These are phyloP conservation scores for Pyralis farinalis DNA, from an alignment of 2,888 invertebrate genomes.

Conservation along the genomic window DNA sequence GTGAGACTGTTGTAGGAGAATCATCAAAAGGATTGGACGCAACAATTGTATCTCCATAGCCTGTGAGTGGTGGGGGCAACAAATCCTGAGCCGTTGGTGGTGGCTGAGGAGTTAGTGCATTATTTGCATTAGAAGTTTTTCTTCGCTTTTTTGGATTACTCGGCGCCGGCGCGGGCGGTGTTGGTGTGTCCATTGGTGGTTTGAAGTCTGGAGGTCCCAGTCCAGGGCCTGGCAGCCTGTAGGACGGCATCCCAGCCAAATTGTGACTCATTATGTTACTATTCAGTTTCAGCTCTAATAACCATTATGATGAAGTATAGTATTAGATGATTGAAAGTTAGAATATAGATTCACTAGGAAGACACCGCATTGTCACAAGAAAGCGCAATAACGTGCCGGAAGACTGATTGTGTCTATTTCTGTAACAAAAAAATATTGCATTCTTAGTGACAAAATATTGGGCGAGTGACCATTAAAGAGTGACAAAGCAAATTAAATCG, in stretches of 20 bases:
- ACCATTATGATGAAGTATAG: slow-evolving; percentile 57
- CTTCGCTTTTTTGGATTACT: slow-evolving; percentile 93
- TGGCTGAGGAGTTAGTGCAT: slow-evolving; percentile 83
- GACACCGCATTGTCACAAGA: slow-evolving; percentile 67
- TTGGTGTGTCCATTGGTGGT: slow-evolving; percentile 85
- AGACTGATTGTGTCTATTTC: slow-evolving; percentile 70
- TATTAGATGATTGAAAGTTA: slow-evolving; percentile 38
- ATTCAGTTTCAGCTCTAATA: slow-evolving; percentile 57
- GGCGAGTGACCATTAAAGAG: slow-evolving; percentile 6
- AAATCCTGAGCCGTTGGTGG: slow-evolving; percentile 89
- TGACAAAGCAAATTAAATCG: slow-evolving; percentile 5
- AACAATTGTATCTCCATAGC: slow-evolving; percentile 95
- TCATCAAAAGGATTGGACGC: slow-evolving; percentile 98
- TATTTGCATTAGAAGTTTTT: slow-evolving; percentile 88
- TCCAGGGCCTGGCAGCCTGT: slow-evolving; percentile 87
- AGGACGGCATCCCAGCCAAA: slow-evolving; percentile 90
- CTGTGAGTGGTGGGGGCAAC: slow-evolving; percentile 91
- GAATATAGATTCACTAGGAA: slow-evolving; percentile 48
- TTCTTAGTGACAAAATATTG: neutral
- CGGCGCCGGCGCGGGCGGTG: slow-evolving; percentile 87
- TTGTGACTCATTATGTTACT: slow-evolving; percentile 87
- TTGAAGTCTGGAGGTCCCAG: slow-evolving; percentile 88
- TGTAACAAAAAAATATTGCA: slow-evolving; percentile 57
- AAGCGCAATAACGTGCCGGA: slow-evolving; percentile 62
- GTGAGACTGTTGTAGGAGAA: slow-evolving; percentile 84